A percentile compares a stretch with the other conserved stretches of the same genome.
phyloP scores from a whole-genome alignment of 92 coral and sea anemone species.

The Umimayanthus chanpuru region DNA sequence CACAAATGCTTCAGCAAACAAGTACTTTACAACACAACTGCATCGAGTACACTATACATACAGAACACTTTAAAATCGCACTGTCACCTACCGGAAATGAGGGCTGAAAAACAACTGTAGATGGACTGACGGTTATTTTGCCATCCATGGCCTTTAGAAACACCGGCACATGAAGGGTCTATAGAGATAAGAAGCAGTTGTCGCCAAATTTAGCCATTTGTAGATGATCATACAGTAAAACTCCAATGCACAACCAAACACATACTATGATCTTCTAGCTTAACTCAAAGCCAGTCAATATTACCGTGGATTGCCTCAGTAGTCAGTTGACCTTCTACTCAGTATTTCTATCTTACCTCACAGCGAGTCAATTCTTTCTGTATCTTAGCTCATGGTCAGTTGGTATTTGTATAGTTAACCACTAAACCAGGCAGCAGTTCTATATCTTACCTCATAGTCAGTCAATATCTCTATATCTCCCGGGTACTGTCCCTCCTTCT shows the following conservation, averaged over 20 bases:
- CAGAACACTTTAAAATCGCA: not conserved
- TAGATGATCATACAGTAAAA: not conserved
- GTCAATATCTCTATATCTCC: conserved; percentile 83
- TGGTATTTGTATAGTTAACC: not conserved
- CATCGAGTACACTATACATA: no score
- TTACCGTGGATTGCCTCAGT: no score
- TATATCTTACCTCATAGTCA: conserved; percentile 78
- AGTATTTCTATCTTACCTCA: no score
- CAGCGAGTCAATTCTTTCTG: not conserved
- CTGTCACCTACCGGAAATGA: conserved; percentile 84
- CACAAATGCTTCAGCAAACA: not conserved
- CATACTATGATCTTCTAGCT: not conserved
- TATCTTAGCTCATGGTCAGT: not conserved
- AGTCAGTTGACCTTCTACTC: no score
- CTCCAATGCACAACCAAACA: not conserved
- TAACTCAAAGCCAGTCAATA: not conserved
- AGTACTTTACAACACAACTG: not conserved
- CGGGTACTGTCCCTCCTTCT: conserved; percentile 75
- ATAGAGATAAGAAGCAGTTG: not conserved
- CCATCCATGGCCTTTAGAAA: conserved; percentile 93
- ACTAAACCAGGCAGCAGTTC: not conserved
- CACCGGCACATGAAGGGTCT: conserved; percentile 82
- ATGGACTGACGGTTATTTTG: conserved; percentile 73
- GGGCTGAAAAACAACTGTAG: conserved; percentile 71
- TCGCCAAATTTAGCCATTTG: not conserved